Evolutionary conservation across 2,797 vertebrate genomes (phyloP).

Genomic region (Bovichtus diacanthus): DNA sequence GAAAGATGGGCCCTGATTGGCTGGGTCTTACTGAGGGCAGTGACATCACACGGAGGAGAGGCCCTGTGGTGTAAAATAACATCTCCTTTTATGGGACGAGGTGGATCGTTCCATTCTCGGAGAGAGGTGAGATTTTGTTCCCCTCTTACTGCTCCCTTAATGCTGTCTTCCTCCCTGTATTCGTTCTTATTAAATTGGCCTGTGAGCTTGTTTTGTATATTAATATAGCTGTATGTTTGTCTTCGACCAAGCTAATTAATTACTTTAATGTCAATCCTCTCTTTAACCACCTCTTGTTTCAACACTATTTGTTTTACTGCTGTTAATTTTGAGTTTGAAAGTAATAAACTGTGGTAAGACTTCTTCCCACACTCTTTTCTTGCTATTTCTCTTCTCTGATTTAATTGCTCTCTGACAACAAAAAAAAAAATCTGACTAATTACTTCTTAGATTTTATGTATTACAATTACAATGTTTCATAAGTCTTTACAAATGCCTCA

Average conservation of each 20-base stretch:
- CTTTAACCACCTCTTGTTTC: not conserved
- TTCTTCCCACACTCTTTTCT: not conserved
- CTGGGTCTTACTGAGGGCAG: constrained; percentile 49
- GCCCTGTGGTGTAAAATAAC: constrained; percentile 87
- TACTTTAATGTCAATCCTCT: not conserved
- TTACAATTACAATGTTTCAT: not conserved
- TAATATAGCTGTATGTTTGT: not conserved
- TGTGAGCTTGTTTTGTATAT: constrained; percentile 9
- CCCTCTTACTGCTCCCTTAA: constrained; percentile 15
- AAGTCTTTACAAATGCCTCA: not conserved
- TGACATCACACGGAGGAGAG: constrained; percentile 83
- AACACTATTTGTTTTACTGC: not conserved
- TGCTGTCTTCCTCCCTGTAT: not conserved
- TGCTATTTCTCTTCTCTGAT: not conserved
- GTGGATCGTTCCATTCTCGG: constrained; percentile 78
- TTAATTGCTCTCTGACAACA: no score
- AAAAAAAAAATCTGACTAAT: no score
- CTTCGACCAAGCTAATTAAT: not conserved
- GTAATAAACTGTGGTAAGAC: not conserved
- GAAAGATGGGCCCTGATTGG: constrained; percentile 74
- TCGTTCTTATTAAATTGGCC: not conserved
- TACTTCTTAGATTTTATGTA: not conserved
- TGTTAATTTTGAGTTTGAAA: not conserved
- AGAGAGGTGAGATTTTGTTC: constrained; percentile 65
- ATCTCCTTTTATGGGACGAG: constrained; percentile 87